Percentiles rank a stretch among this genome's conserved stretches.
phyloP scores from a whole-genome alignment of 2,797 vertebrate genomes.

The Acrocephalus scirpaceus region DNA sequence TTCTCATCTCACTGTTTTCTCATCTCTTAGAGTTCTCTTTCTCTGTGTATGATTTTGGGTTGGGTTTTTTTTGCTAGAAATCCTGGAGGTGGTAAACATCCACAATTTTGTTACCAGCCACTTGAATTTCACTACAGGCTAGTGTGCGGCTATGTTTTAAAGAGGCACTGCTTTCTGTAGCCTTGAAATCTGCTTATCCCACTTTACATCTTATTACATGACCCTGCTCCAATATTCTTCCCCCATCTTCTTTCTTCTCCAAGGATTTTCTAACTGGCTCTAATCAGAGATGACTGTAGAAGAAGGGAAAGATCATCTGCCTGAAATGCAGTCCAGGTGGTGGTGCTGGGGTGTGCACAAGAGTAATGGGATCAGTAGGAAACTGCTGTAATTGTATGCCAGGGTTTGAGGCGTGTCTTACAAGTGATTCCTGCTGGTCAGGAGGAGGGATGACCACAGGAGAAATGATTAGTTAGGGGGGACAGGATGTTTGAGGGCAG shows the following conservation, averaged over 20 bases:
- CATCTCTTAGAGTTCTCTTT: neutral
- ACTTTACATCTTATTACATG: neutral
- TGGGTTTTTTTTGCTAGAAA: neutral
- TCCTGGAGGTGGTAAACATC: neutral
- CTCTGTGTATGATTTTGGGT: neutral
- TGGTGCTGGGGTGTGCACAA: neutral
- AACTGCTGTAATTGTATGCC: neutral
- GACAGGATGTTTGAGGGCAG: neutral
- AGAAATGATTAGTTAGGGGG: constrained; percentile 5
- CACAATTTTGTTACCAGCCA: neutral
- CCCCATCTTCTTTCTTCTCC: neutral
- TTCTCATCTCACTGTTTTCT: neutral
- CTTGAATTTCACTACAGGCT: neutral
- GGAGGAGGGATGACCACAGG: neutral
- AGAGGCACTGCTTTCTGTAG: neutral
- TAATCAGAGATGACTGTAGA: neutral
- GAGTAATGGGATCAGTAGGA: neutral
- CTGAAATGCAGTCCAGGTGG: neutral
- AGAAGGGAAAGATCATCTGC: neutral
- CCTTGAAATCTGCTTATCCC: neutral
- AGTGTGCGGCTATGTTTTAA: neutral
- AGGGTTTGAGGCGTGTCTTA: neutral
- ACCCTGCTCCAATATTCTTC: neutral
- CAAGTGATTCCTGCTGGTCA: constrained; percentile 10
- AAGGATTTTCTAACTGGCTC: neutral